Evolutionary conservation across 2,797 vertebrate genomes (phyloP).

Genomic region (Sebastes iracundus): DNA sequence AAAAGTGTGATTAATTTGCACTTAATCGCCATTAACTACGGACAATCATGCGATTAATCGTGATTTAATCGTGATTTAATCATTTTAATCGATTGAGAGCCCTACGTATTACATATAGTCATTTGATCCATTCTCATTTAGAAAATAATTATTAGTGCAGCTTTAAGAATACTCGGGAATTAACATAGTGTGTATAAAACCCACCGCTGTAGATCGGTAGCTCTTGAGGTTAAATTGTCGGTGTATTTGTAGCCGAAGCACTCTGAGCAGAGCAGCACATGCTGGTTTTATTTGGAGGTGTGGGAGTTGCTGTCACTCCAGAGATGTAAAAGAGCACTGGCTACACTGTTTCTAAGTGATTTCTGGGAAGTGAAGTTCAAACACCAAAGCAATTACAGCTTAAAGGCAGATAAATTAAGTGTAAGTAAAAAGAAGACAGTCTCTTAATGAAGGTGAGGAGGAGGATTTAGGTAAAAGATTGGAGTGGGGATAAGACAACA

Average conservation of each 20-base stretch:
- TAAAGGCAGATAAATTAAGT: not conserved
- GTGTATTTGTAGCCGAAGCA: not conserved
- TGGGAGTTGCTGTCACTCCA: constrained; percentile 31
- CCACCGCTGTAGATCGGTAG: not conserved
- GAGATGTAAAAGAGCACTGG: not conserved
- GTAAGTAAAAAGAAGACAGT: not conserved
- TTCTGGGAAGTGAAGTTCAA: not conserved
- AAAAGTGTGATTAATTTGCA: no score
- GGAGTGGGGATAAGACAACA: not conserved
- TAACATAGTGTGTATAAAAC: not conserved
- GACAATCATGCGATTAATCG: no score
- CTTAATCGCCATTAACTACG: no score
- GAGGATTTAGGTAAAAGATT: not conserved
- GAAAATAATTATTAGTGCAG: not conserved
- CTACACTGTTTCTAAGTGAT: not conserved
- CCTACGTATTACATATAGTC: not conserved
- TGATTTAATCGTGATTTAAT: no score
- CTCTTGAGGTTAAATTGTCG: not conserved
- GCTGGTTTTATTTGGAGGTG: constrained; percentile 7
- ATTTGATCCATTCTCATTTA: not conserved
- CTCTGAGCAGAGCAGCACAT: not conserved
- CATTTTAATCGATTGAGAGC: no score
- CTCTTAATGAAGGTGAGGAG: not conserved
- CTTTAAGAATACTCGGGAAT: not conserved
- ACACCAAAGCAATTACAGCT: not conserved